Evolutionary conservation across 2,113 vertebrate genomes (phyloP).

Genomic region (Rhagologus leucostigma): DNA sequence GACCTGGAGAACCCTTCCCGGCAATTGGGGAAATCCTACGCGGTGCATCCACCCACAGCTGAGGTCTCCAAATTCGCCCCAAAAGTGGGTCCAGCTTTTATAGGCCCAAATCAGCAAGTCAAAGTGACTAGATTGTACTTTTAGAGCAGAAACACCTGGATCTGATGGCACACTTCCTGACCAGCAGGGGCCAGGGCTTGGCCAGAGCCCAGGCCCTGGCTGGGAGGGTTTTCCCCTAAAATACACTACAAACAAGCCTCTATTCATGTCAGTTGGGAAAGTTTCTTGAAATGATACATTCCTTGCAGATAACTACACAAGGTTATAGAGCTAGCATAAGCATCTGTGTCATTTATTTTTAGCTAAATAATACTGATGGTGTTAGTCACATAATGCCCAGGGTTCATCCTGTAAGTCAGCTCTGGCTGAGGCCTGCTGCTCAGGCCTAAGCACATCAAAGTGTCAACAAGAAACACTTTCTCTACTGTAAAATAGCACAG

Average conservation of each 20-base stretch:
- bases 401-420: background rate
- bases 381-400: background rate
- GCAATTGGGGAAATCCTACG: accelerated
- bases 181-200: background rate
- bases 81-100: background rate
- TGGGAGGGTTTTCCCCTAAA: background rate
- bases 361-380: background rate
- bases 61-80: background rate
- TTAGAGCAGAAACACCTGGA: background rate
- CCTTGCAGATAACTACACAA: background rate
- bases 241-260: background rate
- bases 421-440: background rate
- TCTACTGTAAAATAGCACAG: background rate
- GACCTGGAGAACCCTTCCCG: background rate
- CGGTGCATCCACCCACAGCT: accelerated
- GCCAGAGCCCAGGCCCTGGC: background rate
- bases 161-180: background rate
- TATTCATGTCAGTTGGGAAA: background rate
- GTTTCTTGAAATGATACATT: background rate
- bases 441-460: background rate
- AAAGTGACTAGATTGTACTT: background rate
- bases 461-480: background rate
- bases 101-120: background rate
- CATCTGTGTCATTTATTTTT: background rate
- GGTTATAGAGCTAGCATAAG: background rate